A percentile compares a stretch with the other conserved stretches of the same genome.
Evolutionary conservation across 2,797 vertebrate species (phyloP).

Genomic region (Petrocephalus schoutedeni): DNA sequence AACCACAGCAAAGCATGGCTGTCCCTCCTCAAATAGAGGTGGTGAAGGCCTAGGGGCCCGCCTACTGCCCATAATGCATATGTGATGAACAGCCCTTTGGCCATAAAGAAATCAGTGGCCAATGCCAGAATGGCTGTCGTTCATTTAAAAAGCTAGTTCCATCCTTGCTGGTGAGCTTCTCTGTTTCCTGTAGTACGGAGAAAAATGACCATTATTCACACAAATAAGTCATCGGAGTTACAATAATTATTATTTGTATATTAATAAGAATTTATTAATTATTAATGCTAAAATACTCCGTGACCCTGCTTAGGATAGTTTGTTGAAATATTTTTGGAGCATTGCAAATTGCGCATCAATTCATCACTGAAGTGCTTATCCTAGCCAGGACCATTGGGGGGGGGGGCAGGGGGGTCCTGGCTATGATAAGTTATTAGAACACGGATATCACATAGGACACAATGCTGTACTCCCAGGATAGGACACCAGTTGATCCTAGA

Average conservation of each 20-base stretch:
- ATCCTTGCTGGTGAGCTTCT: not conserved
- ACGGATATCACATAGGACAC: not conserved
- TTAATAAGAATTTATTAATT: not conserved
- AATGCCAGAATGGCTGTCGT: not conserved
- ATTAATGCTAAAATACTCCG: not conserved
- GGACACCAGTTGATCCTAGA: not conserved
- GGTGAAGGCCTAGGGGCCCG: conserved; percentile 76
- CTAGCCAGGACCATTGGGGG: not conserved
- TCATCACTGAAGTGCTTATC: not conserved
- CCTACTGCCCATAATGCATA: conserved; percentile 70
- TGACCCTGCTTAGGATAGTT: not conserved
- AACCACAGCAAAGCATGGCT: conserved; percentile 87
- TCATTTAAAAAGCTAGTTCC: not conserved
- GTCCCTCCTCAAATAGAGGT: conserved; percentile 80
- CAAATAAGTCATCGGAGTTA: not conserved
- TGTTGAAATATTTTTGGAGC: not conserved
- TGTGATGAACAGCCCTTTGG: conserved; percentile 65
- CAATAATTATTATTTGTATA: not conserved
- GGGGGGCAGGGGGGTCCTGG: not conserved
- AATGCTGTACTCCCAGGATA: not conserved
- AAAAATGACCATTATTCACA: not conserved
- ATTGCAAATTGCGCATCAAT: conserved; percentile 3
- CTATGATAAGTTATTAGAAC: not conserved
- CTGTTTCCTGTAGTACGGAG: conserved; percentile 4
- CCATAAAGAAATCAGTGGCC: conserved; percentile 45